Conservation (phyloP, 1,140 invertebrate species). For the Lepidurus arcticus region DNA sequence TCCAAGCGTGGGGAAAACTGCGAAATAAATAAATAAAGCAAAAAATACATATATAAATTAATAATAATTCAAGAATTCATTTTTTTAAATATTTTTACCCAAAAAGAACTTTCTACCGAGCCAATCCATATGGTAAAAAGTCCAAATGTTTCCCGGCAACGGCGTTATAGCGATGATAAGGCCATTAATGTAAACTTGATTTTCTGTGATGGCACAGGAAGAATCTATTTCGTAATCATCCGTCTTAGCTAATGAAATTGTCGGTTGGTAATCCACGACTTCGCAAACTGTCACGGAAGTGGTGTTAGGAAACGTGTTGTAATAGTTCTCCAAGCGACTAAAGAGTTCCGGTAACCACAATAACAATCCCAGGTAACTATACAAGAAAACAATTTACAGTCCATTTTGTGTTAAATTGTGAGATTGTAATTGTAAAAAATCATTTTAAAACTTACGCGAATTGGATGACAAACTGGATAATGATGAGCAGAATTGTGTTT, state of each 20-base stretch:
- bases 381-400: neutral
- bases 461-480: conserved; percentile 3
- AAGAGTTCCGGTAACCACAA: conserved; percentile 14
- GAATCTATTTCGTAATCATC: neutral
- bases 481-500: neutral
- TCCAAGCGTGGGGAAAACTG: neutral
- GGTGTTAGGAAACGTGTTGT: neutral
- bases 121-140: conserved; percentile 15
- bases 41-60: neutral
- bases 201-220: neutral
- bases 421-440: neutral
- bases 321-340: conserved; percentile 3
- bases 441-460: neutral
- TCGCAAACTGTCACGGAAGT: neutral
- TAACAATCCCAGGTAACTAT: neutral
- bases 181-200: neutral
- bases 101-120: conserved; percentile 9
- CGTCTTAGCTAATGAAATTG: neutral
- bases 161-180: neutral
- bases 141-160: conserved; percentile 10
- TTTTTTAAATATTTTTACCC: neutral
- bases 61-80: neutral
- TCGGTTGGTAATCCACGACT: neutral
- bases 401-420: neutral
- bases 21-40: neutral